phyloP scores from a whole-genome alignment of 2,888 invertebrate species.

The Dusona sp. region DNA sequence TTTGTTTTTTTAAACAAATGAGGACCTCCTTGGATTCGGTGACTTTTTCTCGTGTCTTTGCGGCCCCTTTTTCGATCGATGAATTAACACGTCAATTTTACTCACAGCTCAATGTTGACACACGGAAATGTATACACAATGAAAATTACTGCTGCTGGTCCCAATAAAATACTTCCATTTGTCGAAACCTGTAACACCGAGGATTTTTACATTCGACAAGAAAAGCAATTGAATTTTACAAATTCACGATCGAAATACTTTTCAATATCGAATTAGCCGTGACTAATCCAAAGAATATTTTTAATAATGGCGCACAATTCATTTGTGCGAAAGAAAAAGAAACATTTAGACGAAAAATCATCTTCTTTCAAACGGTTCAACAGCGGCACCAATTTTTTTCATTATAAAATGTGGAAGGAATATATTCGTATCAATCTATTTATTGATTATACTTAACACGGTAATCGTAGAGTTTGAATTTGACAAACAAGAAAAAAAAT shows the following conservation, averaged over 20 bases:
- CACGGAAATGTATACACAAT: not conserved
- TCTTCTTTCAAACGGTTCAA: not conserved
- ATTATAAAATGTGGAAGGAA: conserved; percentile 34
- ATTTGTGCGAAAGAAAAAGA: not conserved
- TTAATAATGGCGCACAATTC: not conserved
- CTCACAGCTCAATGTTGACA: not conserved
- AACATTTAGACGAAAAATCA: not conserved
- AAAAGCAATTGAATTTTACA: not conserved
- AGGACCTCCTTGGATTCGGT: not conserved
- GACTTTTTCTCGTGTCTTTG: not conserved
- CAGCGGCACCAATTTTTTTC: not conserved
- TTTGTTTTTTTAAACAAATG: not conserved
- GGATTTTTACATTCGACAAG: not conserved
- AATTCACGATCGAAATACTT: not conserved
- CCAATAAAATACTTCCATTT: conserved; percentile 9
- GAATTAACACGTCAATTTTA: not conserved
- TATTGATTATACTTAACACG: conserved; percentile 61
- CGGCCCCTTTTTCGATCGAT: not conserved
- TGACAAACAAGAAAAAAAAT: conserved; percentile 29
- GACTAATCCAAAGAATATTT: not conserved
- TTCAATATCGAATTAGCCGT: not conserved
- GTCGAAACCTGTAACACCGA: not conserved
- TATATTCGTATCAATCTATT: conserved; percentile 59
- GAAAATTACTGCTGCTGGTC: conserved; percentile 9
- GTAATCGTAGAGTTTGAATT: conserved; percentile 35